A percentile compares a stretch with the other conserved stretches of the same genome.
Evolutionary conservation across 2,888 invertebrate genomes (phyloP).

Genomic region (Euspilapteryx auroguttella): DNA sequence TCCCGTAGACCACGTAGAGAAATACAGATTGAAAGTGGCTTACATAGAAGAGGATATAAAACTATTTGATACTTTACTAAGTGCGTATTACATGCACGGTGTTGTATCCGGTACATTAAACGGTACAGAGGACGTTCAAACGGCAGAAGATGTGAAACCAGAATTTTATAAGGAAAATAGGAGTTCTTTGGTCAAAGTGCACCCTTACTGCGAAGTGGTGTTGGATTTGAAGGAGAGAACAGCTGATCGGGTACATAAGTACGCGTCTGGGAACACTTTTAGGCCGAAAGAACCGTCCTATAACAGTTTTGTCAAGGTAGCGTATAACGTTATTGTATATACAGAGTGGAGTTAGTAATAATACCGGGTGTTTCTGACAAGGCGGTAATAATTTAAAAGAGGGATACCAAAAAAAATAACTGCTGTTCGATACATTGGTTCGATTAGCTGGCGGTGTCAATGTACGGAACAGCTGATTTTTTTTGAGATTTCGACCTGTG

Average conservation of each 20-base stretch:
- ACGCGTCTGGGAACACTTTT: conserved; percentile 56
- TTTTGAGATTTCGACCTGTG: too few relatives aligned
- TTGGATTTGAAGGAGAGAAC: conserved; percentile 28
- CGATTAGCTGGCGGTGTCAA: too few relatives aligned
- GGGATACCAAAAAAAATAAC: too few relatives aligned
- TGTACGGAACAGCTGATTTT: too few relatives aligned
- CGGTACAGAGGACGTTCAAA: conserved; percentile 23
- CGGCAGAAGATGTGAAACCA: conserved; percentile 18
- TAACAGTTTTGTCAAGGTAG: conserved; percentile 47
- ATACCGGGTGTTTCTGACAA: too few relatives aligned
- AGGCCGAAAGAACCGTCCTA: conserved; percentile 56
- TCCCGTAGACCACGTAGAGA: conserved; percentile 82
- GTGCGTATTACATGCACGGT: conserved; percentile 59
- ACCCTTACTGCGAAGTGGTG: conserved; percentile 46
- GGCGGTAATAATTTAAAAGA: too few relatives aligned
- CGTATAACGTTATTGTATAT: too few relatives aligned
- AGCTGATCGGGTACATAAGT: conserved; percentile 31
- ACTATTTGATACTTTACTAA: conserved; percentile 57
- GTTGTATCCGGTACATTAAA: conserved; percentile 28
- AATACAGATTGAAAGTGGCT: conserved; percentile 70
- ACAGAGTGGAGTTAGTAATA: too few relatives aligned
- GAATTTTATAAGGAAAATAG: conserved; percentile 17
- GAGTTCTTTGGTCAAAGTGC: conserved; percentile 27
- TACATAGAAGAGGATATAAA: conserved; percentile 71
- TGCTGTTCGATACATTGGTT: too few relatives aligned